A percentile compares a stretch with the other conserved stretches of the same genome.
phyloP scores from a whole-genome alignment of 2,888 invertebrate species.

The Branchipolynoe longqiensis region DNA sequence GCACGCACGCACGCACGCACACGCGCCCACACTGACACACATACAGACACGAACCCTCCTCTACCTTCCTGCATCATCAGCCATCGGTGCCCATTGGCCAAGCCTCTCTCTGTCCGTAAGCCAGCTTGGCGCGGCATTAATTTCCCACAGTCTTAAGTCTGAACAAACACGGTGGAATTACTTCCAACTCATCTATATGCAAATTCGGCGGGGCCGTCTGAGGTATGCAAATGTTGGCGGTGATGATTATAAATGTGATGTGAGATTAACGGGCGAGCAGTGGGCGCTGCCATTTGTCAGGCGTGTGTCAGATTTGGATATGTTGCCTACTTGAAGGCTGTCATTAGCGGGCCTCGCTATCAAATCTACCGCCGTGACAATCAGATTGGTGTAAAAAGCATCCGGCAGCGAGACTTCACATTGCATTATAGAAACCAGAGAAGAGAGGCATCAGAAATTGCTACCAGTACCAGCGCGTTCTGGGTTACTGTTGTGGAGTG shows the following conservation, averaged over 20 bases:
- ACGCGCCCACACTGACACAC: too few species aligned
- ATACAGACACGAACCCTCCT: too few species aligned
- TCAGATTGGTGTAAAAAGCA: constrained; percentile 42
- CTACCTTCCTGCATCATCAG: background rate
- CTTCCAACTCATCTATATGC: constrained; percentile 57
- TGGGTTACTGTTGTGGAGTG: background rate
- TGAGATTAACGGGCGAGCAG: constrained; percentile 21
- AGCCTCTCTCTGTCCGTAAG: constrained; percentile 40
- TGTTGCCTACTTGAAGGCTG: constrained; percentile 51
- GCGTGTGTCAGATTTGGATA: constrained; percentile 43
- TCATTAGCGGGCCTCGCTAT: constrained; percentile 39
- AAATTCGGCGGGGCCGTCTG: constrained; percentile 37
- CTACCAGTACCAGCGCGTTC: background rate
- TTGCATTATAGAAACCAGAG: constrained; percentile 39
- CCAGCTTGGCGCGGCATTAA: constrained; percentile 54
- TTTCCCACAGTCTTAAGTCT: constrained; percentile 54
- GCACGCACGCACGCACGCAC: too few species aligned
- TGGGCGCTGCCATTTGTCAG: constrained; percentile 23
- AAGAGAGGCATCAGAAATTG: background rate
- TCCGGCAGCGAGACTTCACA: constrained; percentile 45
- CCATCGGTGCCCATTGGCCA: constrained; percentile 3
- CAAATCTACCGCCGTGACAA: constrained; percentile 44
- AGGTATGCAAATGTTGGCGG: constrained; percentile 55
- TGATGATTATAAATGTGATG: constrained; percentile 55
- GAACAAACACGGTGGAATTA: constrained; percentile 49